phyloP scores from a whole-genome alignment of 2,113 vertebrate species.

The Gymnocephalus cernua region DNA sequence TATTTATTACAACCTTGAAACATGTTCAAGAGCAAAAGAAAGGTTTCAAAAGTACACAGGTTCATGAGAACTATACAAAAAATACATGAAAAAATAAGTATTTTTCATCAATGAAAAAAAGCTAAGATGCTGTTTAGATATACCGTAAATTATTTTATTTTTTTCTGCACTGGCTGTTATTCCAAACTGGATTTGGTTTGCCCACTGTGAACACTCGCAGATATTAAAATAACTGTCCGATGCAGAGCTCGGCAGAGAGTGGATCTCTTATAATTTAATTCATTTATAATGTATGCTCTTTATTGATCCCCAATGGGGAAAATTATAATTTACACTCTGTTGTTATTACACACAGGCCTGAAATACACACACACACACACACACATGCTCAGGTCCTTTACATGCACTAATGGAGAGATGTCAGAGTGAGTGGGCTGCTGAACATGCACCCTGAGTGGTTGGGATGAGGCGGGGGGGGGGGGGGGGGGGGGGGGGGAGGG shows the following conservation, averaged over 20 bases:
- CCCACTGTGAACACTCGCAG: background rate
- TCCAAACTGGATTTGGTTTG: background rate
- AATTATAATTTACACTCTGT: too few species aligned
- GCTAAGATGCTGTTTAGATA: background rate
- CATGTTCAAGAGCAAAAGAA: background rate
- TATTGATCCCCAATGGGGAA: too few species aligned
- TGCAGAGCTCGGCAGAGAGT: background rate
- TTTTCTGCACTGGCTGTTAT: background rate
- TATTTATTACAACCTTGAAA: conserved; percentile 20
- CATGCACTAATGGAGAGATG: too few species aligned
- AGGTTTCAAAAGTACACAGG: background rate
- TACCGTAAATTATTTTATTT: background rate
- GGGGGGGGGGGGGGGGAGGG: too few species aligned
- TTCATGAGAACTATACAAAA: background rate
- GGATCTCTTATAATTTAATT: background rate
- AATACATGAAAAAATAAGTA: background rate
- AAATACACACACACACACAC: too few species aligned
- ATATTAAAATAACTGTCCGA: background rate
- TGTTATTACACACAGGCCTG: too few species aligned
- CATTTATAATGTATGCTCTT: too few species aligned
- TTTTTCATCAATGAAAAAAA: background rate
- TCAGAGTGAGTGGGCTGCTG: too few species aligned
- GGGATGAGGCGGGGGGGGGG: too few species aligned
- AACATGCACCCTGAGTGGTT: too few species aligned
- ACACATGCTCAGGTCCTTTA: too few species aligned